These are phyloP conservation scores for Stegodyphus dumicola DNA, from an alignment of 1,140 invertebrate genomes.

Conservation along the genomic window DNA sequence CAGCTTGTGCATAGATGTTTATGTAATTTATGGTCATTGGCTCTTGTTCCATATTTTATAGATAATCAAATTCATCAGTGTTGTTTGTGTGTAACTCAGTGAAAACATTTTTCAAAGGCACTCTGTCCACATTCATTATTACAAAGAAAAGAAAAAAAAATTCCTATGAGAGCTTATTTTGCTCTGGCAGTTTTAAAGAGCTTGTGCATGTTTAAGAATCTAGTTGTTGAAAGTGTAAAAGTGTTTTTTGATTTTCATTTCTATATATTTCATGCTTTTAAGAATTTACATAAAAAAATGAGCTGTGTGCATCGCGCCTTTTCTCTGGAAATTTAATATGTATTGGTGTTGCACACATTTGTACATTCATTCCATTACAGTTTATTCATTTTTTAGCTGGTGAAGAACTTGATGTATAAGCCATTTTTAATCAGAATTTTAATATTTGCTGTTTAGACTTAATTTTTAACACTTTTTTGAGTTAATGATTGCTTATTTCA, in stretches of 20 bases:
- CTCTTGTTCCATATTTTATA: conserved; percentile 61
- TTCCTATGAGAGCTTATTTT: conserved; percentile 62
- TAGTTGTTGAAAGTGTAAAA: conserved; percentile 49
- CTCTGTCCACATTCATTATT: conserved; percentile 59
- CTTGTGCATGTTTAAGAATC: conserved; percentile 61
- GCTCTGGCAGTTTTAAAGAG: conserved; percentile 59
- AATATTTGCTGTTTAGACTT: too few species aligned
- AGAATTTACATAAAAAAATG: background rate
- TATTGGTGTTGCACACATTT: background rate
- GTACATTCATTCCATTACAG: background rate
- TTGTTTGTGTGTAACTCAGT: conserved; percentile 41
- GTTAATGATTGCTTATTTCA: too few species aligned
- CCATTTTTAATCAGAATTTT: too few species aligned
- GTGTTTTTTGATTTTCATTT: conserved; percentile 8
- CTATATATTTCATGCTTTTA: conserved; percentile 7
- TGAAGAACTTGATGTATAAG: too few species aligned
- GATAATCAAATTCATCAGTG: conserved; percentile 61
- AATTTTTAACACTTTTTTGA: too few species aligned
- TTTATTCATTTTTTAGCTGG: background rate
- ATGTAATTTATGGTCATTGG: conserved; percentile 34
- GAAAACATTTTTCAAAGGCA: conserved; percentile 52
- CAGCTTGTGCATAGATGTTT: conserved; percentile 38
- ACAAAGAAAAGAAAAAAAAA: conserved; percentile 48
- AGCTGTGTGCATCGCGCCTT: background rate
- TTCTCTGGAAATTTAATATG: background rate